Evolutionary conservation across 2,797 vertebrate species (phyloP), one percentile per base, ranked within the genome.

Genomic region (Sebastiscus tertius): DNA sequence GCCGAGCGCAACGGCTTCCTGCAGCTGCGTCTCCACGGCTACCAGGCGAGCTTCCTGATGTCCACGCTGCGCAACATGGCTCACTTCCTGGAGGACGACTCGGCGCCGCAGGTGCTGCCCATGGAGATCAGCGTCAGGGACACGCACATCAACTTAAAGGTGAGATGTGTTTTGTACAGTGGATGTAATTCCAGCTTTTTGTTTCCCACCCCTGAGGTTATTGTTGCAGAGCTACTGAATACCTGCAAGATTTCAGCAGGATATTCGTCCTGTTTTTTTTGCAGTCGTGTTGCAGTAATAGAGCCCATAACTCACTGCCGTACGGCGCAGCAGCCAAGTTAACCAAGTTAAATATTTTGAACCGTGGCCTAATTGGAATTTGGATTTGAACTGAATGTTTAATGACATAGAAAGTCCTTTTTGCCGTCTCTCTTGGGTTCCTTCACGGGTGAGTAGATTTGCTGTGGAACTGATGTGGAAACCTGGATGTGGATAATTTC

Each of bases 51-150:
- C 92, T 97, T 99, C 89, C 86, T 99, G 85, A 97, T 96, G 49
- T 98, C 98, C 85, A 97, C 98, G 63, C 95, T 99, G 68, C 94
- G 94, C 49, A 99, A 99, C 94, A 96, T 99, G 85, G 95, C 97
- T 12, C 95, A 96, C 91, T 99, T 99, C 94, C 92, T 99, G 88
- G 97, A 99, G 93, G 98, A 98, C 72, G 96, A 98, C 93, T 94
- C 96, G 1, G 92, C 97, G 1, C 94, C 97, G 29, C 96, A 97
- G 91, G 97, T 99, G 79, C 96, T 99, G 94, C 98, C 98, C 74
- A 99, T 99, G 98, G 97, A 97, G 94, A 99, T 99, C 93, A 96
- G 96, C 82, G 91, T 99, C 93, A 96, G 92, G 87, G 97, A 98
- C 91, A 95, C 96, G 14, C 97, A 95, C 82, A 92, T 99, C 87